These are phyloP conservation scores for Allobates femoralis DNA, from an alignment of 2,797 vertebrate genomes.

Conservation along the genomic window DNA sequence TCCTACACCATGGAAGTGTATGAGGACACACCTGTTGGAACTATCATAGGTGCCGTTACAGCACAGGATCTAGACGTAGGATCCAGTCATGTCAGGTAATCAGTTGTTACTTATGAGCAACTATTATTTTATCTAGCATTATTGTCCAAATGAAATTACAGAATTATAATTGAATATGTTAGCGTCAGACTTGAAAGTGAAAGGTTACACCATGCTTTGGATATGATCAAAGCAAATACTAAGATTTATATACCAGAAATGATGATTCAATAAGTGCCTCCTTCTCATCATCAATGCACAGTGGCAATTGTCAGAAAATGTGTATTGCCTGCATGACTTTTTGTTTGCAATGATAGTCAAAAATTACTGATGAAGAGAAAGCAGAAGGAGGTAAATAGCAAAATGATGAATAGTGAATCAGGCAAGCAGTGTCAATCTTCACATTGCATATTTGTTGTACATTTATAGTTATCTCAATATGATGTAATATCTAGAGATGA, in stretches of 20 bases:
- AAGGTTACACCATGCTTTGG: too few relatives aligned
- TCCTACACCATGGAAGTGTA: constrained; percentile 95
- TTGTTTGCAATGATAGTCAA: neutral
- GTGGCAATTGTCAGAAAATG: neutral
- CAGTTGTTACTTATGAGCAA: neutral
- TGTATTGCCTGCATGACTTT: neutral
- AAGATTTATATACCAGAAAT: neutral
- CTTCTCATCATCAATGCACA: neutral
- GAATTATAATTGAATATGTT: neutral
- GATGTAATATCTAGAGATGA: too few relatives aligned
- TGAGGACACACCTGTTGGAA: constrained; percentile 92
- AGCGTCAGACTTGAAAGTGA: too few relatives aligned
- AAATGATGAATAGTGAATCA: neutral
- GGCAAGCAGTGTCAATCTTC: neutral
- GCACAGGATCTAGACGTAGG: constrained; percentile 94
- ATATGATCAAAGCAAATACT: neutral
- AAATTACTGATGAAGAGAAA: neutral
- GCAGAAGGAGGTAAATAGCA: neutral
- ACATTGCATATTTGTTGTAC: neutral
- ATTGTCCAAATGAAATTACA: neutral
- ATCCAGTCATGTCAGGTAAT: constrained; percentile 89
- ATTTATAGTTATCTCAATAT: too few relatives aligned
- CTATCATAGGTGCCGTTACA: constrained; percentile 95
- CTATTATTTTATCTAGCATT: neutral
- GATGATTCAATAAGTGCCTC: neutral